These are phyloP conservation scores for Microtus pennsylvanicus DNA, from an alignment of 2,113 vertebrate species.

Conservation along the genomic window DNA sequence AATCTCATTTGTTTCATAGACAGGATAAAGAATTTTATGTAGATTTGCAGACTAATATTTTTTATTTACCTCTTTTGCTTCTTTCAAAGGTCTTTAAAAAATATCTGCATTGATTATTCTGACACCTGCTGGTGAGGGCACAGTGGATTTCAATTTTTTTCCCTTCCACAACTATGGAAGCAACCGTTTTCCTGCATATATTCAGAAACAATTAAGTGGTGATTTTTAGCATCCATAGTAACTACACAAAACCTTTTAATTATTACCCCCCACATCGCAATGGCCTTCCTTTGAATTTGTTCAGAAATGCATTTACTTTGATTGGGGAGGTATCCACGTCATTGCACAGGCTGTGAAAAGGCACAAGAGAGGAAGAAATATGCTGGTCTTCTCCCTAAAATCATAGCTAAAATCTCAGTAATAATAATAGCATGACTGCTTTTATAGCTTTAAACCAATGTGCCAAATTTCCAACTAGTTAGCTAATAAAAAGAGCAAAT, in stretches of 20 bases:
- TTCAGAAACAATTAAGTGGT: slow-evolving; percentile 11
- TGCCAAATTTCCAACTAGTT: slow-evolving; percentile 13
- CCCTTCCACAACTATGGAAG: neutral
- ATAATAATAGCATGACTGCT: neutral
- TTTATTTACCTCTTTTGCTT: neutral
- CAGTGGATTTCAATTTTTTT: slow-evolving; percentile 47
- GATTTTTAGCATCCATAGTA: neutral
- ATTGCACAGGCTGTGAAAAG: neutral
- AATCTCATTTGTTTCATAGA: neutral
- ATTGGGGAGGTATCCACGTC: neutral
- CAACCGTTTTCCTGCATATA: neutral
- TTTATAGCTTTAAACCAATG: neutral
- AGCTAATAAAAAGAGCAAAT: slow-evolving; percentile 32
- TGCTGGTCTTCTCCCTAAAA: neutral
- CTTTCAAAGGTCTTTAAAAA: slow-evolving; percentile 12
- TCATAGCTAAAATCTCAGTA: neutral
- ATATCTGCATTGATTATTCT: slow-evolving; percentile 45
- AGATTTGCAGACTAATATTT: neutral
- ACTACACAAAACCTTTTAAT: neutral
- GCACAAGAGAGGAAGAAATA: neutral
- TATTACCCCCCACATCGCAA: neutral
- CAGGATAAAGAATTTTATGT: neutral
- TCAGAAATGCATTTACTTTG: neutral
- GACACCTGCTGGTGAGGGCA: slow-evolving; percentile 68
- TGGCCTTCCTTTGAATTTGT: neutral